Evolutionary conservation across 2,113 vertebrate genomes (phyloP), one percentile per base, ranked within the genome.

Genomic region (Salvelinus namaycush): DNA sequence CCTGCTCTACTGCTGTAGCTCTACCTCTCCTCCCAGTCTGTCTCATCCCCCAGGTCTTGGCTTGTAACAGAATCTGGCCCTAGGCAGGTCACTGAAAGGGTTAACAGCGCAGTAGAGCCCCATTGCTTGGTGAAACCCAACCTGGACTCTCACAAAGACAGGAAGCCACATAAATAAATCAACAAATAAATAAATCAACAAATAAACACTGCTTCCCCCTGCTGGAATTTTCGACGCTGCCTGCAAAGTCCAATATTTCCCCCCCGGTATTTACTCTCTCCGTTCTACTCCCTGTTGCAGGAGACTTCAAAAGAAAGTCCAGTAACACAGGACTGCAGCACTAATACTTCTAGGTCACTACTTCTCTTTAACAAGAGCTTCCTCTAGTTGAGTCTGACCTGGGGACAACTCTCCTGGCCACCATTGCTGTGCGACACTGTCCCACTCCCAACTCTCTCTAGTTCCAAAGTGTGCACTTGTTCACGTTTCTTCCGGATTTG

Each of bases 121-220:
- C 29, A 6, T 18, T 14, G 14, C 13, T 69, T 48, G 2, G 72
- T 83, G 86, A 77, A 88, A 88, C 76, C 76, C 8, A 80, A 89
- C 77, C 86, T 76, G 6, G 22, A 18, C 79, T 83, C 51, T 18
- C 70, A 93, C 92, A 93, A 93, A 93, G 90, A 86, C 90, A 89
- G 92, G 92, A 94, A 94, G 85, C 85, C 78, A 51, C 83, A 84
- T 87, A 89, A 91, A 93, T 90, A 87, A 89, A 88, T 87, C 84
- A 90, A 88, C 82, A 91, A 91, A 84, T 87, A 89, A 91, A 93
- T 90, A 87, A 89, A 88, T 87, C 84, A 90, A 88, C 82, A 91
- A 91, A 92, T 89, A 86, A 87, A 83, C 83, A 68, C 76, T 74
- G 65, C 67, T 20, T 62, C 57, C 75, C 65, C 76, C 72, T 24